Evolutionary conservation across 2,113 vertebrate species (phyloP).

Genomic region (Mirza zaza): DNA sequence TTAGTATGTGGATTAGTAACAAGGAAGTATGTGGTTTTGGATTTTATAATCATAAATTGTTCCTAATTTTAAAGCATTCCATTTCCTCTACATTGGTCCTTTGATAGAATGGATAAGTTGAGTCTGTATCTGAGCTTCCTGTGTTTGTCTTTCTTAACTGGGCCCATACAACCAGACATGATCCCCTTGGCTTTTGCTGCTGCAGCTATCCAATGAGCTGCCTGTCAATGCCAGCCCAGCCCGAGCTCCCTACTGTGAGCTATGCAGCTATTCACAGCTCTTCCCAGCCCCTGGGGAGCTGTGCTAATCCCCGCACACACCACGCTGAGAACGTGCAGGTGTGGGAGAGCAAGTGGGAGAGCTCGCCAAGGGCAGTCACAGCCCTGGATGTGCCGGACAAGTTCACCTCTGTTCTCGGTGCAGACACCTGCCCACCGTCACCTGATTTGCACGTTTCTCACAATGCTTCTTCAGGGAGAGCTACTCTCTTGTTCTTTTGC

Average conservation of each 20-base stretch:
- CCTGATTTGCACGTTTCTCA: accelerated
- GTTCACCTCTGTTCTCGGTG: not conserved
- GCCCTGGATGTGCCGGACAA: not conserved
- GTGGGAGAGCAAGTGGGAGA: conserved; percentile 31
- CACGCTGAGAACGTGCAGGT: not conserved
- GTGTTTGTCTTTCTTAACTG: not conserved
- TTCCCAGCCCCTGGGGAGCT: conserved; percentile 34
- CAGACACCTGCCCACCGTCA: not conserved
- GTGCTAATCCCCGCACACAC: not conserved
- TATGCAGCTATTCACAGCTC: conserved; percentile 11
- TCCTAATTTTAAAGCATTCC: conserved; percentile 15
- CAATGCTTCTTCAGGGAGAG: accelerated
- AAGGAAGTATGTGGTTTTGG: not conserved
- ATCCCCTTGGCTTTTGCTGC: conserved; percentile 46
- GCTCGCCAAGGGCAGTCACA: not conserved
- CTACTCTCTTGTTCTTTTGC: accelerated
- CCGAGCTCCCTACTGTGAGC: conserved; percentile 56
- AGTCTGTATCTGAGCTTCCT: conserved; percentile 47
- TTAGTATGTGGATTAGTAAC: not conserved
- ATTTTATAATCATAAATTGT: not conserved
- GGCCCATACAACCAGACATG: conserved; percentile 32
- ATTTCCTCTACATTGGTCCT: conserved; percentile 49
- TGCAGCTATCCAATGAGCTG: not conserved
- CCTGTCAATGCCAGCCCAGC: not conserved
- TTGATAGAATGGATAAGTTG: not conserved